These are phyloP conservation scores for Teleogryllus oceanicus DNA, from an alignment of 2,888 invertebrate genomes.

Conservation along the genomic window DNA sequence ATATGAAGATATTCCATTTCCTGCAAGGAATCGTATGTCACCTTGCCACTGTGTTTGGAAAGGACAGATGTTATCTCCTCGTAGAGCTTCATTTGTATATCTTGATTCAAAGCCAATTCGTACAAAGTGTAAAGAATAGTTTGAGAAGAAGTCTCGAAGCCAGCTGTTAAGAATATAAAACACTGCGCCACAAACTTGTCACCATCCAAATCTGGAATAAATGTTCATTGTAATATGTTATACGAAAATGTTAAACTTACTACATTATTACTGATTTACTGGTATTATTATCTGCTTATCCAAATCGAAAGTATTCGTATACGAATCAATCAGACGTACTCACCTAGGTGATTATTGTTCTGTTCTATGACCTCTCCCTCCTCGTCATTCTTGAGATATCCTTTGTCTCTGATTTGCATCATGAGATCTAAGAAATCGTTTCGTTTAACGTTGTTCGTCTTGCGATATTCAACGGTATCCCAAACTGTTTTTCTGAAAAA, in stretches of 20 bases:
- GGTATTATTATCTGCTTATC: no score
- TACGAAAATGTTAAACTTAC: neutral
- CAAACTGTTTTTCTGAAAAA: neutral
- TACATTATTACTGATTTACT: no score
- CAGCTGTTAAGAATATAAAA: constrained; percentile 31
- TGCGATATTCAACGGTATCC: neutral
- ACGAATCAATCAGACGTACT: neutral
- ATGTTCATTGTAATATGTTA: neutral
- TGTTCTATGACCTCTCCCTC: neutral
- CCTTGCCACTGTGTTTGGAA: constrained; percentile 20
- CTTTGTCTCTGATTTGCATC: neutral
- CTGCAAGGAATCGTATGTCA: constrained; percentile 27
- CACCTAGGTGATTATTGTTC: neutral
- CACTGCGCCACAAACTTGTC: constrained; percentile 29
- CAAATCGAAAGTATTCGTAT: no score
- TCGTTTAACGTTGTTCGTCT: neutral
- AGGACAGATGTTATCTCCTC: constrained; percentile 22
- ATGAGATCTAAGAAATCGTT: neutral
- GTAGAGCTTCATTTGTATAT: constrained; percentile 25
- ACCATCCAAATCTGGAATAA: constrained; percentile 18
- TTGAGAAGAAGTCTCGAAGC: constrained; percentile 33
- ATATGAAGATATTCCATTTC: constrained; percentile 29
- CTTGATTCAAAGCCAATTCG: constrained; percentile 37
- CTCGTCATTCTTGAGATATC: neutral
- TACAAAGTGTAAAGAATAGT: constrained; percentile 28